Percentiles rank a stretch among this genome's conserved stretches.
phyloP scores from a whole-genome alignment of 2,797 vertebrate species.

The Darevskia mixta region DNA sequence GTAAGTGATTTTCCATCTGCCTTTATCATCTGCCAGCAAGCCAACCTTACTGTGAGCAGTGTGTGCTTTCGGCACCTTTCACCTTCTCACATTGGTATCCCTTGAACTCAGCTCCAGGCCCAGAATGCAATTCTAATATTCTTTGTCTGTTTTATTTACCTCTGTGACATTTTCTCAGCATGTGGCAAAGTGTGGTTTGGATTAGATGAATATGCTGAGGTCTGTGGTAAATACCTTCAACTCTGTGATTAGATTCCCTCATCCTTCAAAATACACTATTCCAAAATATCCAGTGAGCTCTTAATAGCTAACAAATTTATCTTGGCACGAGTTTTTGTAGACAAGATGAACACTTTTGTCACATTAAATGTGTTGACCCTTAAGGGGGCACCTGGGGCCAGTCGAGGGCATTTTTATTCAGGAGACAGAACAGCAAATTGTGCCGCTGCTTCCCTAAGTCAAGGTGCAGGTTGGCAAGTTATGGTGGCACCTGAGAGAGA shows the following conservation, averaged over 20 bases:
- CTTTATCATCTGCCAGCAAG: constrained; percentile 38
- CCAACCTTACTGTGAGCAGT: neutral
- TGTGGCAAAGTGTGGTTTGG: neutral
- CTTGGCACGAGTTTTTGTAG: neutral
- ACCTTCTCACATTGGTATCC: neutral
- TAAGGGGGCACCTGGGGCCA: neutral
- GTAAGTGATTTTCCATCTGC: constrained; percentile 42
- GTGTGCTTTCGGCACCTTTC: neutral
- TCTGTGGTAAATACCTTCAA: neutral
- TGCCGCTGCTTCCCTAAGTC: neutral
- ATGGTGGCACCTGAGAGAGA: neutral
- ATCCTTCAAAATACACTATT: neutral
- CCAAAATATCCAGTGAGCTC: neutral
- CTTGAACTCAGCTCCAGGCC: neutral
- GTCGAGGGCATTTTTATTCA: neutral
- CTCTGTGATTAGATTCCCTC: neutral
- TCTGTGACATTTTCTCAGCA: neutral
- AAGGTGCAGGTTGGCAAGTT: neutral
- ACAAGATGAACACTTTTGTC: neutral
- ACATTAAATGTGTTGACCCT: neutral
- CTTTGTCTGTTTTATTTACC: neutral
- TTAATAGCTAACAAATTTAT: neutral
- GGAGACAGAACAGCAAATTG: neutral
- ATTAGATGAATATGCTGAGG: neutral
- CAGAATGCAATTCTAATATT: neutral